phyloP scores from a whole-genome alignment of 2,113 vertebrate species.

The Paedocypris sp. region DNA sequence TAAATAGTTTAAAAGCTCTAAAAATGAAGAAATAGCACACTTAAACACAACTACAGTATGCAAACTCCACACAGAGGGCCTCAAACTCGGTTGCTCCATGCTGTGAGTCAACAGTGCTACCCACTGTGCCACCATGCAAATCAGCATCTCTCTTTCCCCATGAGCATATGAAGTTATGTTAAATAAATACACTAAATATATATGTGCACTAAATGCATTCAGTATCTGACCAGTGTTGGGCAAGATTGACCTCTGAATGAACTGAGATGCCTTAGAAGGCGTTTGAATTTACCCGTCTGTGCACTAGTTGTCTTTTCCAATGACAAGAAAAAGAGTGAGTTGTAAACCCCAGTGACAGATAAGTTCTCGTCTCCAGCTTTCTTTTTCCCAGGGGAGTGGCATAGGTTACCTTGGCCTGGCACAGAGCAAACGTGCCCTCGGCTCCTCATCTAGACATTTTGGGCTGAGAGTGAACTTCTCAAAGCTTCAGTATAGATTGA shows the following conservation, averaged over 20 bases:
- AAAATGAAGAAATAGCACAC: too few relatives aligned
- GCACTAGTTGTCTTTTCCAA: not conserved
- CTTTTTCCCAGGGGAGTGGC: not conserved
- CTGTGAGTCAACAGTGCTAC: too few relatives aligned
- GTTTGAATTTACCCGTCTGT: not conserved
- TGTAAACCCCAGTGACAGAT: not conserved
- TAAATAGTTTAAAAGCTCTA: too few relatives aligned
- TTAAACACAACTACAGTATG: too few relatives aligned
- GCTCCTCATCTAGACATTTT: conserved; percentile 4
- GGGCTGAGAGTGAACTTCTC: conserved; percentile 5
- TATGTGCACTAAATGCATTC: not conserved
- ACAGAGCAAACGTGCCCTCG: not conserved
- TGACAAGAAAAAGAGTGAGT: conserved; percentile 1
- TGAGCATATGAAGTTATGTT: too few relatives aligned
- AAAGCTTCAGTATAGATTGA: conserved; percentile 6
- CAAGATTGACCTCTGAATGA: not conserved
- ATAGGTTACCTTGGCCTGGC: not conserved
- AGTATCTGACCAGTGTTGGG: too few relatives aligned
- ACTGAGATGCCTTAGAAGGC: not conserved
- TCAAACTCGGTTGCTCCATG: too few relatives aligned
- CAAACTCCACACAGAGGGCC: too few relatives aligned
- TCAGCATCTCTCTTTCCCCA: too few relatives aligned
- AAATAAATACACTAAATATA: too few relatives aligned
- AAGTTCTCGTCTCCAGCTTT: not conserved
- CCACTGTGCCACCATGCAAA: too few relatives aligned